A percentile compares a stretch with the other conserved stretches of the same genome.
Conservation (phyloP, 2,888 invertebrate genomes). For the Embidobia sp. region DNA sequence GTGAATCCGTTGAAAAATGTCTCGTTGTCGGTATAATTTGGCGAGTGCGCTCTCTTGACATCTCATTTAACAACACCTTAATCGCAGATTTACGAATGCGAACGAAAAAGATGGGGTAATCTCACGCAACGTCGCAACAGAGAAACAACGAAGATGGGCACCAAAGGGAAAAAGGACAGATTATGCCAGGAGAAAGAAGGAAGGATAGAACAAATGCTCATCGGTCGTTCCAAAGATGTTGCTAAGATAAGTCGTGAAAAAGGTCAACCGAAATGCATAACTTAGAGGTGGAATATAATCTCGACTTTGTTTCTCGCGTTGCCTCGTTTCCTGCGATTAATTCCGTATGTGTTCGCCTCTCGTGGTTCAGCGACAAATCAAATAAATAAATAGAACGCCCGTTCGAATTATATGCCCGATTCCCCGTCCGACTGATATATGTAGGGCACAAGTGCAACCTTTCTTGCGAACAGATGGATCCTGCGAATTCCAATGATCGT, state of each 20-base stretch:
- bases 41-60: slow-evolving; percentile 68
- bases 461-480: slow-evolving; percentile 32
- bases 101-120: slow-evolving; percentile 62
- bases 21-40: slow-evolving; percentile 59
- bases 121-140: slow-evolving; percentile 45
- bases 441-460: slow-evolving; percentile 65
- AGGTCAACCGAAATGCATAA: slow-evolving; percentile 74
- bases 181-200: slow-evolving; percentile 33
- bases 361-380: slow-evolving; percentile 60
- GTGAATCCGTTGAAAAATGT: slow-evolving; percentile 45
- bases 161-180: slow-evolving; percentile 31
- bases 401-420: slow-evolving; percentile 76
- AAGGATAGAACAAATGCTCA: slow-evolving; percentile 60
- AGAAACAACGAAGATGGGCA: slow-evolving; percentile 42
- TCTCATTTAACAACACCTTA: slow-evolving; percentile 77
- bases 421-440: slow-evolving; percentile 75
- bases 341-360: slow-evolving; percentile 50
- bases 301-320: slow-evolving; percentile 65
- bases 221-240: slow-evolving; percentile 71
- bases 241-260: slow-evolving; percentile 74
- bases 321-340: slow-evolving; percentile 40
- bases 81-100: slow-evolving; percentile 76
- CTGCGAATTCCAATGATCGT: slow-evolving; percentile 13
- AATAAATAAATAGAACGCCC: slow-evolving; percentile 75
- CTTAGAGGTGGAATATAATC: slow-evolving; percentile 77